phyloP scores from a whole-genome alignment of 2,797 vertebrate genomes.

The Syngnathus acus region DNA sequence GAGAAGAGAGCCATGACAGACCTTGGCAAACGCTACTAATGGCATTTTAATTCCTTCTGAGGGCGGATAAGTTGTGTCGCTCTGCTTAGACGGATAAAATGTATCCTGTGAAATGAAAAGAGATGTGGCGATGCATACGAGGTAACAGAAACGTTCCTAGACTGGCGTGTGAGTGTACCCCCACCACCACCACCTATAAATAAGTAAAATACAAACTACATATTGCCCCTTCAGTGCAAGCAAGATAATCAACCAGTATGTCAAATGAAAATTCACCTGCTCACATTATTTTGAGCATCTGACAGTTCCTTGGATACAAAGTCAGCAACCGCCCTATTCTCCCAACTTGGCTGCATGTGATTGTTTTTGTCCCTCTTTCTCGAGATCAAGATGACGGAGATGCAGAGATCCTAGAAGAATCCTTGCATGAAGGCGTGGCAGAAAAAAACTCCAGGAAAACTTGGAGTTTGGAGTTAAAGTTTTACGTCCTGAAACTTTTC shows the following conservation, averaged over 20 bases:
- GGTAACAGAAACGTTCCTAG: background rate
- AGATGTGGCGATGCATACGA: constrained; percentile 45
- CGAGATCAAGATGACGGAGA: background rate
- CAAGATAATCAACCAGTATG: background rate
- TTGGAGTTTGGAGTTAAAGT: background rate
- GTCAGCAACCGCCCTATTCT: too few relatives aligned
- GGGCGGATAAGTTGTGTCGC: constrained; percentile 62
- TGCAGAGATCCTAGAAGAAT: background rate
- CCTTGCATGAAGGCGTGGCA: background rate
- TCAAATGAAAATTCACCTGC: background rate
- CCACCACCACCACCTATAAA: too few relatives aligned
- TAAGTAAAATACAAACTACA: background rate
- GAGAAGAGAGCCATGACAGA: constrained; percentile 64
- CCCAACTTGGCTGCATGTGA: too few relatives aligned
- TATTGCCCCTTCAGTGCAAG: background rate
- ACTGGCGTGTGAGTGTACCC: background rate
- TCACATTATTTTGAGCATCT: background rate
- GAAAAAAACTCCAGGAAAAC: background rate
- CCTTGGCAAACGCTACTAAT: constrained; percentile 70
- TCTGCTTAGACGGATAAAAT: constrained; percentile 62
- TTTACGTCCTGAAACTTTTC: background rate
- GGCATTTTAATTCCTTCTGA: constrained; percentile 64
- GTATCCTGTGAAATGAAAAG: constrained; percentile 64
- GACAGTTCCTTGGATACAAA: too few relatives aligned
- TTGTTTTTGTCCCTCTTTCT: too few relatives aligned